phyloP scores from a whole-genome alignment of 1,140 invertebrate genomes.

The Aethina tumida region DNA sequence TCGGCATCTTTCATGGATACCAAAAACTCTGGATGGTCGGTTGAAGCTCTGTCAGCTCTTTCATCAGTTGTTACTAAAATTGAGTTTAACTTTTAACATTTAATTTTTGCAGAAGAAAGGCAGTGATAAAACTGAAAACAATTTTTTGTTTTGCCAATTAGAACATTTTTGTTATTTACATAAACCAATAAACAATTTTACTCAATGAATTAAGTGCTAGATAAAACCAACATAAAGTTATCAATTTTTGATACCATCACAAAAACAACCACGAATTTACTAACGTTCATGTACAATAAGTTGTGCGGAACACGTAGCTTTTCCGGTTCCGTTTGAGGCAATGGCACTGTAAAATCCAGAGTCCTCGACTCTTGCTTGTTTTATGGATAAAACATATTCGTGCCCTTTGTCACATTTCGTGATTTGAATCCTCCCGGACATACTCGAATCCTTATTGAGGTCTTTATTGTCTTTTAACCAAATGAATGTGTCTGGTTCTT shows the following conservation, averaged over 20 bases:
- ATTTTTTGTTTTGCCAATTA: too few species aligned
- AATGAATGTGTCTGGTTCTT: conserved; percentile 51
- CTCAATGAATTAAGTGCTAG: too few species aligned
- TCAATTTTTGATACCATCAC: too few species aligned
- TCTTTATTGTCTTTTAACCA: conserved; percentile 89
- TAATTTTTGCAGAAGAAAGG: too few species aligned
- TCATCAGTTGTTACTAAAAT: conserved; percentile 61
- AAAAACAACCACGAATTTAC: conserved; percentile 28
- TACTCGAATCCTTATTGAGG: conserved; percentile 50
- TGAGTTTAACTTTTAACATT: too few species aligned
- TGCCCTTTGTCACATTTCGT: conserved; percentile 43
- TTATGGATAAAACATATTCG: conserved; percentile 61
- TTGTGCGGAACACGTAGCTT: conserved; percentile 72
- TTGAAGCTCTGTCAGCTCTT: conserved; percentile 54
- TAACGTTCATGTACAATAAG: conserved; percentile 75
- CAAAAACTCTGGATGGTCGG: conserved; percentile 67
- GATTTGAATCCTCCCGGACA: conserved; percentile 64
- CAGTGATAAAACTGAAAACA: too few species aligned
- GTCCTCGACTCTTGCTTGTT: conserved; percentile 73
- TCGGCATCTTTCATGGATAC: conserved; percentile 79
- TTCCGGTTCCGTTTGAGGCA: conserved; percentile 72
- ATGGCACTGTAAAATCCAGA: conserved; percentile 84
- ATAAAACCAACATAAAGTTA: too few species aligned
- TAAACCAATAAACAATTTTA: too few species aligned
- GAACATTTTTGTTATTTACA: too few species aligned